Evolutionary conservation across 2,888 invertebrate species (phyloP), one percentile per base, ranked within the genome.

Genomic region (Maniola hyperantus): DNA sequence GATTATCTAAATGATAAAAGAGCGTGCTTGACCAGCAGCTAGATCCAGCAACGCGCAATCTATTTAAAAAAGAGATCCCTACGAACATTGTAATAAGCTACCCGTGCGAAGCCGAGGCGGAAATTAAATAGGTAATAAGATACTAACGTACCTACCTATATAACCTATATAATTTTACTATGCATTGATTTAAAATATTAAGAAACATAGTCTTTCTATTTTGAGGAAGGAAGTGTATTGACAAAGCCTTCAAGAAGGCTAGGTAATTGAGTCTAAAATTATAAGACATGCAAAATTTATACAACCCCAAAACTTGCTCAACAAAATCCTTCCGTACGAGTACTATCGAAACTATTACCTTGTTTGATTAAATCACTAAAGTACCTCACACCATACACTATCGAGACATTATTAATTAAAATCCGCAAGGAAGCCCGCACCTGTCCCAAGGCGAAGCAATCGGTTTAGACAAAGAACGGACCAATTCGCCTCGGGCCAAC

Each of bases 391-490:
- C 73, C 76, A 76, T 76, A 79, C 63, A 55, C 78, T 87, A 91
- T 89, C 84, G 87, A 83, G 84, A 83, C 85, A 89, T 91, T 87
- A 89, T 88, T 91, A 91, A 91, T 91, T 91, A 91, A 91, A 89
- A 87, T 83, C 86, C 81, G 74, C 76, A 81, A 84, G 84, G 85
- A 86, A 85, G 83, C 85, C 85, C 82, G 76, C 87, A 89, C 89
- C 88, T 89, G 88, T 88, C 90, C 89, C 88, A 79, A 82, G 83
- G 84, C 80, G 80, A 74, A 74, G 79, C 82, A 79, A 83, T 84
- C 82, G 81, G 82, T 78, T 82, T 80, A 83, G 81, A 83, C 85
- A 83, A 83, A 84, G 84, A 81, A 79, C 76, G 77, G 83, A 75
- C 81, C 79, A 80, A 81, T 83, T 83, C 83, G 87, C 89, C 81